A percentile compares a stretch with the other conserved stretches of the same genome.
Conservation (phyloP, 2,113 vertebrate genomes). For the Poeciliopsis prolifica region DNA sequence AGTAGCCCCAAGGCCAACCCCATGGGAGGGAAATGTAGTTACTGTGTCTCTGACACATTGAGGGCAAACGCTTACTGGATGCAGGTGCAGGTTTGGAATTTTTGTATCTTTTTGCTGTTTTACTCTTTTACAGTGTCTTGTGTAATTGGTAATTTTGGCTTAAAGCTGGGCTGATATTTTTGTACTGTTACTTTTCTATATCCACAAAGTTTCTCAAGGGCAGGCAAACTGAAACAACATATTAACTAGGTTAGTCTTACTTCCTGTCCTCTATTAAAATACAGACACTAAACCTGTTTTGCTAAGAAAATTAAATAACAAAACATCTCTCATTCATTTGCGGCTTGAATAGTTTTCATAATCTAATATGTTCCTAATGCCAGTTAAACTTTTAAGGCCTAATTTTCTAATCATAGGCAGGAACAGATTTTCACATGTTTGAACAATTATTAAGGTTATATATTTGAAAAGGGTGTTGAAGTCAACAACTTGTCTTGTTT, state of each 20-base stretch:
- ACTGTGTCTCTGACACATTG: background rate
- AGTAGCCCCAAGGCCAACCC: background rate
- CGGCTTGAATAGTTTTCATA: too few relatives aligned
- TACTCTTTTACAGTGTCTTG: background rate
- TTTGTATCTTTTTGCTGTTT: too few relatives aligned
- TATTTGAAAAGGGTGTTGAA: too few relatives aligned
- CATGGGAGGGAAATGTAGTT: background rate
- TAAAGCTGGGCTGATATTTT: background rate
- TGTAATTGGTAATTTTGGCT: background rate
- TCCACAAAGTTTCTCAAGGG: too few relatives aligned
- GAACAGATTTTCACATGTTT: background rate
- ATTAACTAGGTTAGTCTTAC: too few relatives aligned
- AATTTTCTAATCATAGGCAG: background rate
- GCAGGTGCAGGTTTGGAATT: background rate
- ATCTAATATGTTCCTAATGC: background rate
- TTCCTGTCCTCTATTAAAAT: too few relatives aligned
- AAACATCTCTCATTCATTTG: too few relatives aligned
- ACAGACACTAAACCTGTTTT: too few relatives aligned
- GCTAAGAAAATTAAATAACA: too few relatives aligned
- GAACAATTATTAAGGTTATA: background rate
- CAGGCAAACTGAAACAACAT: too few relatives aligned
- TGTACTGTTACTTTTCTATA: background rate
- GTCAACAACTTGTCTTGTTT: too few relatives aligned
- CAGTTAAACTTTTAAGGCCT: background rate
- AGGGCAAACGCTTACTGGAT: background rate